Base-by-base conservation (phyloP, 2,797 vertebrate species). In the Anniella stebbinsi region DNA sequence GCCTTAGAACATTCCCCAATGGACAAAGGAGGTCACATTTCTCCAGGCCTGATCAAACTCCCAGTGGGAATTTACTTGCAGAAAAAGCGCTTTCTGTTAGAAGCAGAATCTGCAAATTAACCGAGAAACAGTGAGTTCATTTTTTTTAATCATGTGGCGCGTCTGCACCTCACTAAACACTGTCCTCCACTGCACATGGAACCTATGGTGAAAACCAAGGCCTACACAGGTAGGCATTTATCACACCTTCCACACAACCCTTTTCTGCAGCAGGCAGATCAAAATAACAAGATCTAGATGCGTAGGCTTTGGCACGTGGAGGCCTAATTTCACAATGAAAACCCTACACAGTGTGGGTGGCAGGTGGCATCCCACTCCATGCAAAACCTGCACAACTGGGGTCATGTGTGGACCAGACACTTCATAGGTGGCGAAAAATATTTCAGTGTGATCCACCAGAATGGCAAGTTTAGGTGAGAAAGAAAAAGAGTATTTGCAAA, bases 361-460 rank as follows among this genome's bases (percentile, higher is more conserved):
- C 21, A 12, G 80, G 80, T 4, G 30, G 41, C 36, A 10, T 51
- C 12, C 83, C 69, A 54, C 10, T 30, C 57, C 8, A 41, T 23
- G 67, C 23, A 51, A 87, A 67, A 70, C 41, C 2, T 23, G 60
- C 36, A 69, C 48, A 45, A 54, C 28, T 9, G 48, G 80, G 17
- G 45, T 15, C 33, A 28, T 36, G 15, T 38, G n/a, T 51, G 4
- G 84, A 89, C 25, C 10, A 38, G 28, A 63, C 0, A 0, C 28
- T 30, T 13, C 48, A 15, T 76, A 92, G 80, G n/a, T 2, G 38
- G n/a, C 57, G n/a, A 87, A 82, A 92, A 90, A 88, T 83, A 80
- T 81, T 69, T 87, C 63, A 83, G 45, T 28, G 38, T 80, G 51
- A 57, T 83, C n/a, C 28, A 67, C 21, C 28, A 78, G 28, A 83